Evolutionary conservation across 1,140 invertebrate genomes (phyloP), one percentile per base, ranked within the genome.

Genomic region (Nephotettix cincticeps): DNA sequence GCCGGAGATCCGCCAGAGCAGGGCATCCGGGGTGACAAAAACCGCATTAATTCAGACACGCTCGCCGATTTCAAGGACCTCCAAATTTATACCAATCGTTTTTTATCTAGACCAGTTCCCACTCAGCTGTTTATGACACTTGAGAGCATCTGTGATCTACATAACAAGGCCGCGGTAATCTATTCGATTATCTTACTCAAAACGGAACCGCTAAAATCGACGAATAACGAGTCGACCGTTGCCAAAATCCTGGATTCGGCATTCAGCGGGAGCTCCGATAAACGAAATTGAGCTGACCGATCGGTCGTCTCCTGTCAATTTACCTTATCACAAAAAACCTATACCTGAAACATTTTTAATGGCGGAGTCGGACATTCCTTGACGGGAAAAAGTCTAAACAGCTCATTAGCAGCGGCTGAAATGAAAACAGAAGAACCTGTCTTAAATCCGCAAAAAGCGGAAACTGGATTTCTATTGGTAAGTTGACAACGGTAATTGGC

Each of bases 401-500:
- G 56, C 56, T 61, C 56, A 61, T 61, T 61, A 61, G 56, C 27
- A 27, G 56, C 56, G 56, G 56, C 56, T 61, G 56, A 61, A 61
- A 61, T 61, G 56, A 61, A 61, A 61, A 61, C 56, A 61, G 56
- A 27, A 29, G 56, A 61, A 61, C 56, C 56, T 61, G 56, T 61
- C 56, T 61, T 27, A 61, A 61, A 61, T 61, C 56, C 56, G 27
- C 56, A 61, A 61, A 61, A 61, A 61, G 25, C 56, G 56, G 56
- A 61, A 61, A 61, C 56, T 61, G 56, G 56, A 61, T 61, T 61
- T 61, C 56, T 61, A 61, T 61, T 61, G 56, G 56, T 61, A 61
- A 61, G 56, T 61, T 61, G 56, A 27, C 56, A 61, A 25, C 28
- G 56, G 13, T 25, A 27, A 61, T 27, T 61, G 25, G 56, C 23